These are phyloP conservation scores for Montipora efflorescens DNA, from an alignment of 64 coral and sea anemone species.

Conservation along the genomic window DNA sequence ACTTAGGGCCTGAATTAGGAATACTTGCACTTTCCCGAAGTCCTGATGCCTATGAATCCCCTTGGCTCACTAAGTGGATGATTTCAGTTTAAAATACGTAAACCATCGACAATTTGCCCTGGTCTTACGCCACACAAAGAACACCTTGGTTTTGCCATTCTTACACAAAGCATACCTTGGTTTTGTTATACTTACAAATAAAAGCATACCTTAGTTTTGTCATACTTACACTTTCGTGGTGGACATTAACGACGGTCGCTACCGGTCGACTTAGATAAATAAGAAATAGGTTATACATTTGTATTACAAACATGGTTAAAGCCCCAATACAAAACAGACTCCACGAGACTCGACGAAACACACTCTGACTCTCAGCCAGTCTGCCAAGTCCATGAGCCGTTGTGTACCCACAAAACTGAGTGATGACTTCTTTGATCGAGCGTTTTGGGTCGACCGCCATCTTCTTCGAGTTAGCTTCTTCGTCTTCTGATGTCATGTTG, in stretches of 20 bases:
- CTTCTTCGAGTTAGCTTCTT: background rate
- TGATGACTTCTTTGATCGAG: background rate
- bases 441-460: background rate
- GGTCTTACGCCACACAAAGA: no score
- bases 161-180: no score
- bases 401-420: slow-evolving; percentile 70
- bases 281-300: slow-evolving; percentile 25
- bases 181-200: no score
- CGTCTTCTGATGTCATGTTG: background rate
- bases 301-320: slow-evolving; percentile 41
- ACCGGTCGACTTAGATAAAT: slow-evolving; percentile 55
- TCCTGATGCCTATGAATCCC: no score
- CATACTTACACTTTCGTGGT: slow-evolving; percentile 74
- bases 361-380: slow-evolving; percentile 24
- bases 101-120: no score
- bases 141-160: no score
- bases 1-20: no score
- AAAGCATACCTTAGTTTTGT: background rate
- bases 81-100: no score
- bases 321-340: slow-evolving; percentile 48
- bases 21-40: no score
- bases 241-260: slow-evolving; percentile 40
- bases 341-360: slow-evolving; percentile 39
- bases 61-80: no score
- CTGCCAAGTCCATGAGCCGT: slow-evolving; percentile 72